Percentiles rank a stretch among this genome's conserved stretches.
phyloP scores from a whole-genome alignment of 2,888 invertebrate genomes.

The Philaethria dido region DNA sequence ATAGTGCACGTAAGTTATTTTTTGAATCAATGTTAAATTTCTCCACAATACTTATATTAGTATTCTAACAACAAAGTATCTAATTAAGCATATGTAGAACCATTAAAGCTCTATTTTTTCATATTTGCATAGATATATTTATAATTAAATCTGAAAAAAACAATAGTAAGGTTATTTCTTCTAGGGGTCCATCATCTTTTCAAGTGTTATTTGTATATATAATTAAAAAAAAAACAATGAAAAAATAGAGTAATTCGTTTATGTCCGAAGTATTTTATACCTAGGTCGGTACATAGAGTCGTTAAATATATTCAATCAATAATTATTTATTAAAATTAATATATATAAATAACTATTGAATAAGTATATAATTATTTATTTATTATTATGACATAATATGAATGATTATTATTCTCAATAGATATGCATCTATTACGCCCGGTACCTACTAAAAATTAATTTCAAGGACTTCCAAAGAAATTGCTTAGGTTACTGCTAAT shows the following conservation, averaged over 20 bases:
- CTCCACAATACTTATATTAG: neutral
- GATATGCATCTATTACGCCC: neutral
- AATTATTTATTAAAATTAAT: no score
- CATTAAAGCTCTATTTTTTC: neutral
- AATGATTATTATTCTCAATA: neutral
- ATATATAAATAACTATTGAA: no score
- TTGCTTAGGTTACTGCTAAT: neutral
- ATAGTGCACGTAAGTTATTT: slow-evolving; percentile 56
- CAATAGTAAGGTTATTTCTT: no score
- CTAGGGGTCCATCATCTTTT: no score
- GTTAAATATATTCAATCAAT: no score
- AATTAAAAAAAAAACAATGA: no score
- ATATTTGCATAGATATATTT: neutral
- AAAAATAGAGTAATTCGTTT: no score
- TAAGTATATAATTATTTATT: no score
- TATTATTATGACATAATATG: neutral
- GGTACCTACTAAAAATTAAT: neutral
- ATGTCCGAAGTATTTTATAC: no score
- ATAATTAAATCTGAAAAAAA: no score
- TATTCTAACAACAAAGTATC: neutral
- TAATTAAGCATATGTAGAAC: neutral
- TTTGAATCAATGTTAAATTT: slow-evolving; percentile 36
- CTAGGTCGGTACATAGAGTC: no score
- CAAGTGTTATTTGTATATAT: no score
- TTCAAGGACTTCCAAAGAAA: neutral